A percentile compares a stretch with the other conserved stretches of the same genome.
These are phyloP conservation scores for Actinemys pallida DNA, from an alignment of 2,113 vertebrate genomes.

Conservation along the genomic window DNA sequence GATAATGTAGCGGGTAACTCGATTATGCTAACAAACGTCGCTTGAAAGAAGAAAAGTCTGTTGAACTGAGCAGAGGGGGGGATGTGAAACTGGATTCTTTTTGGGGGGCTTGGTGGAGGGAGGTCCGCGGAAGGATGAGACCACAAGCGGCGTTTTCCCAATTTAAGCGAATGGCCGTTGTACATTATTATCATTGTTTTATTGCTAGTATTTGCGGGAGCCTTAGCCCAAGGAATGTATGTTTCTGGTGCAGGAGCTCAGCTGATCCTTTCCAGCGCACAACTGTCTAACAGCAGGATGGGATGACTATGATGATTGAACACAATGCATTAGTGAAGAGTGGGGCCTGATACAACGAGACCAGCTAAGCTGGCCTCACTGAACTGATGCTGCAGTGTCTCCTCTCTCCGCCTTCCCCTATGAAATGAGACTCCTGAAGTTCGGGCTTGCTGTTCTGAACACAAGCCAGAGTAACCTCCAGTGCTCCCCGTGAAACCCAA, in stretches of 20 bases:
- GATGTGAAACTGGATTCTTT: not conserved
- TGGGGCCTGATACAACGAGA: not conserved
- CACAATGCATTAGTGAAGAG: not conserved
- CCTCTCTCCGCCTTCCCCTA: not conserved
- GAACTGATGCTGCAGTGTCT: not conserved
- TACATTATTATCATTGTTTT: not conserved
- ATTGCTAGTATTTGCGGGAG: too few species aligned
- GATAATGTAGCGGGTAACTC: conserved; percentile 56
- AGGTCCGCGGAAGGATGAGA: not conserved
- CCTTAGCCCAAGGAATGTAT: not conserved
- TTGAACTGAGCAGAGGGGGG: not conserved
- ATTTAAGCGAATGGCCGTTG: too few species aligned
- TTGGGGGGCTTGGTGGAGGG: not conserved
- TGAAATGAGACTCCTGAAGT: conserved; percentile 13
- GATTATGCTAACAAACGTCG: conserved; percentile 56
- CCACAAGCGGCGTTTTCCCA: not conserved
- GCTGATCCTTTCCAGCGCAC: not conserved
- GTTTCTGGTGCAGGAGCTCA: too few species aligned
- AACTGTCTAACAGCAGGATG: not conserved
- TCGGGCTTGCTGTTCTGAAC: not conserved
- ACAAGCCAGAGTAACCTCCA: not conserved
- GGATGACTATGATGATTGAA: not conserved
- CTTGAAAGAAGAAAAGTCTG: conserved; percentile 13
- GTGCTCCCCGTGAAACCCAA: conserved; percentile 16
- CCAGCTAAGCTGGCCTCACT: not conserved